A percentile compares a stretch with the other conserved stretches of the same genome.
Evolutionary conservation across 1,140 invertebrate species (phyloP).

Genomic region (Diabrotica virgifera): DNA sequence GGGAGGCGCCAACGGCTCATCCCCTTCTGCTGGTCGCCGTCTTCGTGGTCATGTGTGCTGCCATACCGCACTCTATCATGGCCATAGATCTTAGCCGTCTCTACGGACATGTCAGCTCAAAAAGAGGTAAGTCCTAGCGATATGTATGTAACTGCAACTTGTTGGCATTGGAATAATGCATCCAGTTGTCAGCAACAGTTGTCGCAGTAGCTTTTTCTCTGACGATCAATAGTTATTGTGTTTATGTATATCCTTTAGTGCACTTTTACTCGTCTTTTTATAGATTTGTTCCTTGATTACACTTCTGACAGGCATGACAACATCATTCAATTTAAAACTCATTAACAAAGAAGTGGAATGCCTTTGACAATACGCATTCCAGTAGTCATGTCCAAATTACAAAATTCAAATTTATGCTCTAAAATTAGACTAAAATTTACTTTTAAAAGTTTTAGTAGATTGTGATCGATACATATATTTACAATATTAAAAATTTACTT

Average conservation of each 20-base stretch:
- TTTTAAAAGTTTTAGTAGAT: too few relatives aligned
- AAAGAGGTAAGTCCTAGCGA: slow-evolving; percentile 57
- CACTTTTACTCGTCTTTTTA: too few relatives aligned
- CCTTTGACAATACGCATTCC: too few relatives aligned
- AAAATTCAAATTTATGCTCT: too few relatives aligned
- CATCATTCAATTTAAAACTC: too few relatives aligned
- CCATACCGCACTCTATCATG: slow-evolving; percentile 55
- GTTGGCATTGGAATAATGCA: slow-evolving; percentile 31
- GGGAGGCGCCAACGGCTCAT: slow-evolving; percentile 47
- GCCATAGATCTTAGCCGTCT: slow-evolving; percentile 66
- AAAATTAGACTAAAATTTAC: too few relatives aligned
- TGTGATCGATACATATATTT: too few relatives aligned
- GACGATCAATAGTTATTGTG: slow-evolving; percentile 35
- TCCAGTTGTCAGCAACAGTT: slow-evolving; percentile 36
- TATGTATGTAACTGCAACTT: slow-evolving; percentile 17
- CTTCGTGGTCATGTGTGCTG: slow-evolving; percentile 53
- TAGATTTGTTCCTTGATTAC: too few relatives aligned
- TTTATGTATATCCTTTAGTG: neutral
- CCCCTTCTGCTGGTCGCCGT: slow-evolving; percentile 49
- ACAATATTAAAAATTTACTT: too few relatives aligned
- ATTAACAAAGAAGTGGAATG: too few relatives aligned
- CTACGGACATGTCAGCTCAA: slow-evolving; percentile 62
- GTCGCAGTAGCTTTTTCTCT: slow-evolving; percentile 31
- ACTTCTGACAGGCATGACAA: too few relatives aligned
- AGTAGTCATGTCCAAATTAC: too few relatives aligned